Conservation (phyloP, 2,797 vertebrate species). For the Antrozous pallidus region DNA sequence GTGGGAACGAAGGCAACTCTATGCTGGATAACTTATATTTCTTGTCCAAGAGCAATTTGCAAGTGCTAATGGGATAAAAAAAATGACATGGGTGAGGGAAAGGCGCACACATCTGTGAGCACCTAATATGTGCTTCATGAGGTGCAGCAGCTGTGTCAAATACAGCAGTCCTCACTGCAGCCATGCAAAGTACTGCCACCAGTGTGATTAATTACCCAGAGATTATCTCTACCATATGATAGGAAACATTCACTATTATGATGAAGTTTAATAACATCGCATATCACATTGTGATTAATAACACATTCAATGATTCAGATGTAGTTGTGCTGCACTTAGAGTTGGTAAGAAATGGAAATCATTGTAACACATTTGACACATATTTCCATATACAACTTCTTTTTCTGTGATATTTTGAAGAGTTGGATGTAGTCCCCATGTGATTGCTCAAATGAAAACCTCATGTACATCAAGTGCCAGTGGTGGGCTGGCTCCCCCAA, state of each 20-base stretch:
- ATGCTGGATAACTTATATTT: slow-evolving; percentile 27
- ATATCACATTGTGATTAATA: slow-evolving; percentile 18
- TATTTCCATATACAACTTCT: slow-evolving; percentile 56
- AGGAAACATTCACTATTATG: not conserved
- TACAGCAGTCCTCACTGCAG: not conserved
- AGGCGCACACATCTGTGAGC: not conserved
- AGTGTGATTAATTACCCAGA: not conserved
- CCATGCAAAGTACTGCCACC: not conserved
- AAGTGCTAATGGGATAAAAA: not conserved
- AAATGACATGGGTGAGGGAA: not conserved
- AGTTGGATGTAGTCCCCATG: slow-evolving; percentile 46
- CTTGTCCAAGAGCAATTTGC: slow-evolving; percentile 40
- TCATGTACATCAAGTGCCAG: not conserved
- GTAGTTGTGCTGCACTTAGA: not conserved
- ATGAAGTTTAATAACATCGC: slow-evolving; percentile 1
- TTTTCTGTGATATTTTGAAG: slow-evolving; percentile 53
- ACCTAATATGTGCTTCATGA: not conserved
- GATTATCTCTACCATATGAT: not conserved
- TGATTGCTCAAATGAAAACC: slow-evolving; percentile 54
- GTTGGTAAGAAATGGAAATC: slow-evolving; percentile 55
- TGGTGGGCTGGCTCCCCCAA: not conserved
- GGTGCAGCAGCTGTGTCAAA: not conserved
- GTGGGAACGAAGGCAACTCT: slow-evolving; percentile 32
- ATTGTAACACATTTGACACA: slow-evolving; percentile 55
- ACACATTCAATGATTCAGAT: slow-evolving; percentile 13